Evolutionary conservation across 2,888 invertebrate genomes (phyloP).

Genomic region (Ectemnius lituratus): DNA sequence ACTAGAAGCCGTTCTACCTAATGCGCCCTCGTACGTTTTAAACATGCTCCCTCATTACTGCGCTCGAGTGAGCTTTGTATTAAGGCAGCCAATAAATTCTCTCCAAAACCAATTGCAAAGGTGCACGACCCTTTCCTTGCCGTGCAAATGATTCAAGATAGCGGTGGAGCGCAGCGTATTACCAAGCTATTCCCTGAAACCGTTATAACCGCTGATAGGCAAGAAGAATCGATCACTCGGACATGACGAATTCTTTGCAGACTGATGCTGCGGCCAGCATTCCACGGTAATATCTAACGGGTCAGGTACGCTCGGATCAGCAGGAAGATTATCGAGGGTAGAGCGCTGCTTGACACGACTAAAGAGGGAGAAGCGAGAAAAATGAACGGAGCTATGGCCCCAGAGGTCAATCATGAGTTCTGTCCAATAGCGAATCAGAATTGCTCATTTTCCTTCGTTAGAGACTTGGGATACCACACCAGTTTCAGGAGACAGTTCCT

Average conservation of each 20-base stretch:
- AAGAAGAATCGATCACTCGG: neutral
- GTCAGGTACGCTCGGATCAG: neutral
- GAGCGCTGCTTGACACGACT: conserved; percentile 4
- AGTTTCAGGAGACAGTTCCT: conserved; percentile 9
- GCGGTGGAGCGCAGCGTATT: no score
- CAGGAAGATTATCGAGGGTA: conserved; percentile 3
- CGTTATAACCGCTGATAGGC: neutral
- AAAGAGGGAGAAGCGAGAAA: neutral
- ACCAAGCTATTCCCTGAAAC: no score
- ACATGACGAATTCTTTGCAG: conserved; percentile 5
- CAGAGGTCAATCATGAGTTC: conserved; percentile 39
- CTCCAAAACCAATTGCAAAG: no score
- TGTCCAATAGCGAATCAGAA: conserved; percentile 28
- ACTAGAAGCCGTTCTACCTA: no score
- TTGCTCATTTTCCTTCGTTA: conserved; percentile 32
- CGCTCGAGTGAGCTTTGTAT: no score
- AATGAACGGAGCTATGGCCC: neutral
- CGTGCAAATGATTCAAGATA: no score
- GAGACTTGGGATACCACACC: conserved; percentile 11
- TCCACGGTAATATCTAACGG: conserved; percentile 6
- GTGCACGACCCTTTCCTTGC: no score
- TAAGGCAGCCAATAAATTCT: no score
- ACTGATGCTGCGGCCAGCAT: neutral
- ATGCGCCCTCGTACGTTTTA: no score
- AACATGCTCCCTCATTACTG: no score